Percentiles rank a stretch among this genome's conserved stretches.
Evolutionary conservation across 2,888 invertebrate species (phyloP).

Genomic region (Catocala fraxini): DNA sequence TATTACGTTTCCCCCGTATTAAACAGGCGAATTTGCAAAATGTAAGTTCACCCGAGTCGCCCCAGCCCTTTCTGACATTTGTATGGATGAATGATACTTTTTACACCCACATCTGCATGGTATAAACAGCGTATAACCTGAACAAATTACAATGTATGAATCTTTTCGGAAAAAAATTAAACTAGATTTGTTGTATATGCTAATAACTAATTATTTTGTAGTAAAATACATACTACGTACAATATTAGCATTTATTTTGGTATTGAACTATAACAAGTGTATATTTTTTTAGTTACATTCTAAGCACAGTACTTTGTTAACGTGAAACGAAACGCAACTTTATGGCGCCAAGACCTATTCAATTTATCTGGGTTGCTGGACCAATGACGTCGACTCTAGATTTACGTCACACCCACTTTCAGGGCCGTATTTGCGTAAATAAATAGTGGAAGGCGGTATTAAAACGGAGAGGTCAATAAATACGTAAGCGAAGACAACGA

Average conservation of each 20-base stretch:
- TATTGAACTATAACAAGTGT: too few species aligned
- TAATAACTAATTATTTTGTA: too few species aligned
- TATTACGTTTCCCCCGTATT: conserved; percentile 63
- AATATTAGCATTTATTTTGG: too few species aligned
- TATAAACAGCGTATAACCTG: conserved; percentile 56
- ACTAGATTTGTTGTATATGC: background rate
- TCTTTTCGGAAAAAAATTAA: background rate
- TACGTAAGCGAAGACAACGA: conserved; percentile 48
- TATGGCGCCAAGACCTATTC: conserved; percentile 43
- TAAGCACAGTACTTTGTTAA: background rate
- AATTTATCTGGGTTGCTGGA: conserved; percentile 57
- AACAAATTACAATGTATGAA: conserved; percentile 48
- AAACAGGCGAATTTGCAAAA: conserved; percentile 61
- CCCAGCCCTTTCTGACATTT: conserved; percentile 81
- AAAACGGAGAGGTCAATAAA: conserved; percentile 41
- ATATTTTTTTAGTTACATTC: too few species aligned
- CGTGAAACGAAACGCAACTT: conserved; percentile 68
- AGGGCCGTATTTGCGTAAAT: conserved; percentile 81
- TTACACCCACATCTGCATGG: conserved; percentile 60
- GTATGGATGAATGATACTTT: conserved; percentile 72
- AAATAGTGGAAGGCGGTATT: conserved; percentile 62
- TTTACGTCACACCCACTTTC: conserved; percentile 84
- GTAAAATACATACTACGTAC: too few species aligned
- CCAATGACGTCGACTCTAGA: conserved; percentile 75
- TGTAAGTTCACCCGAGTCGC: conserved; percentile 63